These are phyloP conservation scores for Oxyruncus cristatus DNA, from an alignment of 2,113 vertebrate genomes.

Conservation along the genomic window DNA sequence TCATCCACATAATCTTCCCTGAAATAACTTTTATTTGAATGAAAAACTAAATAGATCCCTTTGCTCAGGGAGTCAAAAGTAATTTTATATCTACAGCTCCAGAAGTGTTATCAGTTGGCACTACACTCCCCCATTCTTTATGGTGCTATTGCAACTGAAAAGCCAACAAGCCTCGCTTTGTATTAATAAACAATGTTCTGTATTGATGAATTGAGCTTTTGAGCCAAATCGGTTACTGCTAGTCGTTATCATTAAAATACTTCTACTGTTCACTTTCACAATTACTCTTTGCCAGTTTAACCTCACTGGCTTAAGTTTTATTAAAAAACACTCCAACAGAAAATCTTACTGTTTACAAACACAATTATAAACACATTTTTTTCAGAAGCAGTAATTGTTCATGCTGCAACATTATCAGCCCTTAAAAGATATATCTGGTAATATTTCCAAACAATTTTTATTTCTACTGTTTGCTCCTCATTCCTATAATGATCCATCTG, in stretches of 20 bases:
- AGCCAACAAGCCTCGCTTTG: conserved; percentile 21
- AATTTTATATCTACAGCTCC: not conserved
- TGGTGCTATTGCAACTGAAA: not conserved
- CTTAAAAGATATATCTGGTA: not conserved
- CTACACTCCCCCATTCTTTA: not conserved
- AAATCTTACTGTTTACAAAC: not conserved
- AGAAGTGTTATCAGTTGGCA: not conserved
- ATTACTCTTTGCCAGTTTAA: not conserved
- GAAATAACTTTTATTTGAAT: not conserved
- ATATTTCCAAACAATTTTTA: not conserved
- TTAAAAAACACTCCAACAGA: not conserved
- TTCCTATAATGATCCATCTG: not conserved
- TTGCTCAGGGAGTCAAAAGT: not conserved
- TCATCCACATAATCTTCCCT: not conserved
- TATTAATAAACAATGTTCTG: not conserved
- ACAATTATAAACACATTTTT: not conserved
- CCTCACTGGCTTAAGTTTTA: not conserved
- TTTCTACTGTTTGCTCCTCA: not conserved
- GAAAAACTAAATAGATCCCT: not conserved
- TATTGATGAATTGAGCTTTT: not conserved
- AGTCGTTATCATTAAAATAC: not conserved
- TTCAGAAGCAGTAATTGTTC: not conserved
- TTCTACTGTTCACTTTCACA: not conserved
- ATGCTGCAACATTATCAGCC: not conserved
- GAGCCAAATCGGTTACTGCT: not conserved